A percentile compares a stretch with the other conserved stretches of the same genome.
Conservation (phyloP, 2,113 vertebrate species). For the Actenoides hombroni region DNA sequence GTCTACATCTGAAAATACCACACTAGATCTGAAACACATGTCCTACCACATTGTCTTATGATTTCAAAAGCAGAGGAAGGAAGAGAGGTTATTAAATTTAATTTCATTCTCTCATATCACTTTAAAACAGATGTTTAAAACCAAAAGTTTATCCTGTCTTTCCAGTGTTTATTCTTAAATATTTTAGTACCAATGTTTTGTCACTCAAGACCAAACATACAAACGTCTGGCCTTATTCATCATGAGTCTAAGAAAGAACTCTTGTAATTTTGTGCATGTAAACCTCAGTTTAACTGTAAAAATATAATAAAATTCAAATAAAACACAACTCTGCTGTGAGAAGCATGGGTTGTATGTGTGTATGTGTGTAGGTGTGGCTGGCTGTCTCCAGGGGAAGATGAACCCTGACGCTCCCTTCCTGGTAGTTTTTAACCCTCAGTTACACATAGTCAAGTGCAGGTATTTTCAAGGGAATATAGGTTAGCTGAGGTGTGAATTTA, state of each 20-base stretch:
- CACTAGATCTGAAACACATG: slow-evolving; percentile 68
- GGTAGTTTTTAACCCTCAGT: background rate
- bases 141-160: slow-evolving; percentile 22
- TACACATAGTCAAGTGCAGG: background rate
- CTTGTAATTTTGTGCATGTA: background rate
- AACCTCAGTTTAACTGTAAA: background rate
- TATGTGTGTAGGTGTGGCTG: background rate
- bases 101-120: slow-evolving; percentile 49
- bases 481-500: background rate
- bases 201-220: background rate
- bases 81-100: slow-evolving; percentile 70
- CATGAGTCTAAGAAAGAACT: background rate
- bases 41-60: slow-evolving; percentile 35
- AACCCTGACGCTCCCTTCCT: background rate
- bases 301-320: background rate
- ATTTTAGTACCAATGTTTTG: slow-evolving; percentile 15
- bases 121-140: slow-evolving; percentile 72
- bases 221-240: background rate
- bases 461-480: background rate
- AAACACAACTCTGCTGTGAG: background rate
- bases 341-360: background rate
- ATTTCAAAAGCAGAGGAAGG: slow-evolving; percentile 68
- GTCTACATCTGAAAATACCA: slow-evolving; percentile 68
- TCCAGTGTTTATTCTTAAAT: slow-evolving; percentile 40
- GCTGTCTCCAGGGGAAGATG: background rate